phyloP scores from a whole-genome alignment of 2,113 vertebrate species.

The Myotis lucifugus region DNA sequence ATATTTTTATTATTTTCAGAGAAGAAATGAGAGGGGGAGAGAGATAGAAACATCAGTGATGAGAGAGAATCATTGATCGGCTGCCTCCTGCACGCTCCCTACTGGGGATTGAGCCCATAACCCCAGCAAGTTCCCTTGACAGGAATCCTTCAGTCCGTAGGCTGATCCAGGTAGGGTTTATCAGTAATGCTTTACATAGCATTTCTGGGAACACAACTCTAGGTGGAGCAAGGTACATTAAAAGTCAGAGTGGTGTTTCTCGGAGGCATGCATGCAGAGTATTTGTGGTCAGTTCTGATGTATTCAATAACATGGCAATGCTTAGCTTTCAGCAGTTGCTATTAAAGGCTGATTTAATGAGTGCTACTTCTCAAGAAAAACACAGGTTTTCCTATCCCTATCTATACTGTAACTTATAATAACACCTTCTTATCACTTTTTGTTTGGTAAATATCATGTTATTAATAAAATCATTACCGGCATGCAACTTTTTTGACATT shows the following conservation, averaged over 20 bases:
- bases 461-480: background rate
- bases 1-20: no score
- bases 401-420: background rate
- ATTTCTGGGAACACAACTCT: background rate
- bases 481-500: background rate
- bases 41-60: no score
- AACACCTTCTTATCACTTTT: background rate
- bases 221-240: background rate
- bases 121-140: no score
- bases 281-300: background rate
- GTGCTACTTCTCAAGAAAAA: background rate
- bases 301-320: accelerated
- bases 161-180: background rate
- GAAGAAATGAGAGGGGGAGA: no score
- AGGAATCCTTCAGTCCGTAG: no score
- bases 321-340: background rate
- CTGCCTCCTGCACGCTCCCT: no score
- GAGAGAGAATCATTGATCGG: no score
- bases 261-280: background rate
- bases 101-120: no score
- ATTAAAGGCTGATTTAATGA: background rate
- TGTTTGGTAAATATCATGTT: background rate
- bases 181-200: background rate
- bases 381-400: background rate
- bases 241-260: background rate